Evolutionary conservation across 2,113 vertebrate species (phyloP), one percentile per base, ranked within the genome.

Genomic region (Xenopus borealis): DNA sequence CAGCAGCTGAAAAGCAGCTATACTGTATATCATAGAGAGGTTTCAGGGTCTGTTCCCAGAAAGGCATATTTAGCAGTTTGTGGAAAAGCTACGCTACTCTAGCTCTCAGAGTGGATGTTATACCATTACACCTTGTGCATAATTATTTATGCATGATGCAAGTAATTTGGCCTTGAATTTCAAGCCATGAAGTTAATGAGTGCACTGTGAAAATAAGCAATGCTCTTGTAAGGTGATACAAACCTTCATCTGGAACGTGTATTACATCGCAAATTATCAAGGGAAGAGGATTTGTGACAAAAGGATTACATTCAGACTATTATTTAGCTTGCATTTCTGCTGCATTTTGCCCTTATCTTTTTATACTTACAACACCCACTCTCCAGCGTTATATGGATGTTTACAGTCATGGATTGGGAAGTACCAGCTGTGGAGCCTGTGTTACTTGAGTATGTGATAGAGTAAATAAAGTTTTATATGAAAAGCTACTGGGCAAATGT

Each of bases 1-100:
- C 45, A 67, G 72, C 79, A 82, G 72, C 73, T 80, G 79, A 67
- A 72, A 61, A 50, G n/a, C 45, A 68, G 47, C 19, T 6, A 13
- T 20, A 23, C 71, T 72, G 47, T 72, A 40, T 12, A 61, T 18
- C 13, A 11, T n/a, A 14, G 8, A 16, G 14, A 20, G 23, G 19
- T 50, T 45, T 45, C 10, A 20, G 19, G 47, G 59, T 20, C 6
- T 16, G 5, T 23, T 45, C 3, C 59, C 14, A 11, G n/a, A 57
- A 46, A 45, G 14, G 47, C 62, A 62, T 62, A 75, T 67, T 67
- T 61, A 63, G 61, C 44, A 20, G 66, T 66, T 59, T 62, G 58
- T 20, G 66, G 62, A 62, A 68, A 69, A 62, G 23, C n/a, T 47
- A 16, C 44, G 33, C 17, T 10, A 16, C 27, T 45, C 33, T 33